Conservation (phyloP, 2,888 invertebrate genomes). For the Crossocerus cetratus region DNA sequence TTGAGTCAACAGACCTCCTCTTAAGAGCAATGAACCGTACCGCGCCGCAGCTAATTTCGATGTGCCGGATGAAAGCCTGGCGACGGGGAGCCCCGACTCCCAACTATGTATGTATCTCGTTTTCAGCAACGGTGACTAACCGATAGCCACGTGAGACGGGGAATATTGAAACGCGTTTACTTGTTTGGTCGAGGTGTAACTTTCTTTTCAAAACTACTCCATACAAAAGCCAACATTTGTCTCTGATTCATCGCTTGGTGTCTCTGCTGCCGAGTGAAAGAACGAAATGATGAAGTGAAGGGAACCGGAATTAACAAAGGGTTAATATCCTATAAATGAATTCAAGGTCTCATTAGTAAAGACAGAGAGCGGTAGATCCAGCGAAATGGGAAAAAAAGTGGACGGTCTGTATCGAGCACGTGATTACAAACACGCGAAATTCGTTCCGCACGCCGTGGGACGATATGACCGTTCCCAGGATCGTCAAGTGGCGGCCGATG, state of each 20-base stretch:
- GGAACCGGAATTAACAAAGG: not conserved
- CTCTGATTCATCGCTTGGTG: too few relatives aligned
- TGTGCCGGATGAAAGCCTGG: conserved; percentile 2
- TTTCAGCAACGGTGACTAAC: not conserved
- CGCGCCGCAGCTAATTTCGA: conserved; percentile 25
- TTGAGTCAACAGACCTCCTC: conserved; percentile 20
- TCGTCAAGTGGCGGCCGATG: not conserved
- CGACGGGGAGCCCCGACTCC: conserved; percentile 18
- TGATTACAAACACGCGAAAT: not conserved
- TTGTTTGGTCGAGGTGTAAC: too few relatives aligned
- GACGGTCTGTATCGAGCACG: not conserved
- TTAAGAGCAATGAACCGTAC: conserved; percentile 35
- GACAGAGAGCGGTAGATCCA: too few relatives aligned
- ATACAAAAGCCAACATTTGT: too few relatives aligned
- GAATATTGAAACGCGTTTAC: too few relatives aligned
- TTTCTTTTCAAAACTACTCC: too few relatives aligned
- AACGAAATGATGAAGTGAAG: too few relatives aligned
- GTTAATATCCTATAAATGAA: not conserved
- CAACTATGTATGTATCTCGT: conserved; percentile 8
- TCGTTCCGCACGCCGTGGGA: not conserved
- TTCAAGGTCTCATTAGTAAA: not conserved
- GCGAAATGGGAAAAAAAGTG: too few relatives aligned
- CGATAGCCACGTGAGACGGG: too few relatives aligned
- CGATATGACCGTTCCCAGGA: not conserved
- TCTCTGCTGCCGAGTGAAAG: too few relatives aligned